Evolutionary conservation across 2,113 vertebrate genomes (phyloP).

Genomic region (Callionymus lyra): DNA sequence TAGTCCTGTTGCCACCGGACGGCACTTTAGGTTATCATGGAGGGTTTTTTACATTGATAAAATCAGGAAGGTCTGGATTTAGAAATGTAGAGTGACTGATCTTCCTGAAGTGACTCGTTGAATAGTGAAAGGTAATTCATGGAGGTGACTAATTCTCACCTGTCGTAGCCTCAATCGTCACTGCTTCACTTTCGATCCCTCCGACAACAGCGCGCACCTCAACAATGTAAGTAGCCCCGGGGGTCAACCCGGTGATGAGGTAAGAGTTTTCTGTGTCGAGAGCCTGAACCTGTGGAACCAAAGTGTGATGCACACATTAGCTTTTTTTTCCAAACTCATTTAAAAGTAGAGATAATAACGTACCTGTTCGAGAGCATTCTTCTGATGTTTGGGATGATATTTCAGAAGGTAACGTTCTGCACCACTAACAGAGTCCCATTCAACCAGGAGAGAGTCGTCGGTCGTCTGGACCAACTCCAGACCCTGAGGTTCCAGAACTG

Average conservation of each 20-base stretch:
- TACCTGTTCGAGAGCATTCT: conserved; percentile 53
- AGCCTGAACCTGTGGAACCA: conserved; percentile 39
- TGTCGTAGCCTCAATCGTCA: conserved; percentile 69
- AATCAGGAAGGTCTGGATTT: no score
- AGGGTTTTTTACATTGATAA: no score
- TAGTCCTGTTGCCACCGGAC: no score
- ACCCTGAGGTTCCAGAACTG: conserved; percentile 71
- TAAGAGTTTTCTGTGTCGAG: conserved; percentile 68
- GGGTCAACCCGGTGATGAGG: conserved; percentile 64
- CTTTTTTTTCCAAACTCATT: no score
- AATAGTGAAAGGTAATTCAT: no score
- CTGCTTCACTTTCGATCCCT: conserved; percentile 62
- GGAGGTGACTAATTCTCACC: conserved; percentile 21
- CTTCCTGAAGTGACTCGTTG: no score
- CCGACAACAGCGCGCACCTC: conserved; percentile 69
- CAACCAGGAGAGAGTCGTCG: conserved; percentile 70
- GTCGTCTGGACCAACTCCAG: conserved; percentile 68
- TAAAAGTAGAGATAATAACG: background rate
- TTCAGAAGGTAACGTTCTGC: conserved; percentile 76
- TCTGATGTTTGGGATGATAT: conserved; percentile 64
- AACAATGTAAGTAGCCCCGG: conserved; percentile 71
- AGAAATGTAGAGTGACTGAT: no score
- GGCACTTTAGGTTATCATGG: no score
- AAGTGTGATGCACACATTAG: no score
- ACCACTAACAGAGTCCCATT: conserved; percentile 69